A percentile compares a stretch with the other conserved stretches of the same genome.
Evolutionary conservation across 1,140 invertebrate genomes (phyloP).

Genomic region (Cotesia vestalis): DNA sequence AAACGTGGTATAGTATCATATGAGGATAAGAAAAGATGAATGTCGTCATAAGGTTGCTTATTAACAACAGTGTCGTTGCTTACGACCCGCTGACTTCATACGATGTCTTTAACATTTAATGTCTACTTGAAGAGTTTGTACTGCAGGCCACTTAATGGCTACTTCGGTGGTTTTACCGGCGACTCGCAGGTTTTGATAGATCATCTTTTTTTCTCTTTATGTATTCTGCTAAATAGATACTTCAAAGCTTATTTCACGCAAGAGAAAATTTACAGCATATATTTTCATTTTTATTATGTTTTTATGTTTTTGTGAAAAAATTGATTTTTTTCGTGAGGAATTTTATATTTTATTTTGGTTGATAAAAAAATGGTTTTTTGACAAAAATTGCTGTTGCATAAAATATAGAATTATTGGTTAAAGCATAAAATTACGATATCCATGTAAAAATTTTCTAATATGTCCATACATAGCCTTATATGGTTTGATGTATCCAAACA

Average conservation of each 20-base stretch:
- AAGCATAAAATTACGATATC: no score
- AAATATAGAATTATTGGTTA: no score
- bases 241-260: not conserved
- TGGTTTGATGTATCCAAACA: no score
- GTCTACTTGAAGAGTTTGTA: conserved; percentile 1
- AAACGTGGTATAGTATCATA: not conserved
- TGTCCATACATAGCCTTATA: no score
- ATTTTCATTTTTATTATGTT: no score
- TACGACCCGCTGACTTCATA: conserved; percentile 22
- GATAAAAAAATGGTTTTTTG: no score
- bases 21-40: conserved; percentile 14
- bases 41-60: conserved; percentile 26
- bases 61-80: conserved; percentile 17
- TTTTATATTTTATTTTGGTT: no score
- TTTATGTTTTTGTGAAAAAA: no score
- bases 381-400: no score
- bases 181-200: conserved; percentile 20
- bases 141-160: conserved; percentile 23
- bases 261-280: not conserved
- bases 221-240: not conserved
- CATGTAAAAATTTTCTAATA: no score
- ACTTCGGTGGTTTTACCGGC: not conserved
- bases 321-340: no score
- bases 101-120: conserved; percentile 33
- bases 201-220: not conserved